Evolutionary conservation across 2,797 vertebrate genomes (phyloP).

Genomic region (Cheirogaleus major): DNA sequence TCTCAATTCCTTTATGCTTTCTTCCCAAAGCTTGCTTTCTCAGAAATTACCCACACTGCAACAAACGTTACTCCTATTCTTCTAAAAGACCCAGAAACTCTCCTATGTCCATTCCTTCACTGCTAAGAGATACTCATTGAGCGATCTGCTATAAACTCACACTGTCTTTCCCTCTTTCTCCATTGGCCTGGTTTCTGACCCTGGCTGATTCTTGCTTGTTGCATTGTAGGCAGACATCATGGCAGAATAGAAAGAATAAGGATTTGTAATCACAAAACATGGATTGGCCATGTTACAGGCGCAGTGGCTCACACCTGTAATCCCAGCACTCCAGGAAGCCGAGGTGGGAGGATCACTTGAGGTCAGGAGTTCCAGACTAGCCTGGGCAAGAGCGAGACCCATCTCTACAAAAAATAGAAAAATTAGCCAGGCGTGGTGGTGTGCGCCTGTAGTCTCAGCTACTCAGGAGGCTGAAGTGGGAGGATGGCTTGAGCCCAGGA

Average conservation of each 20-base stretch:
- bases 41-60: background rate
- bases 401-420: no score
- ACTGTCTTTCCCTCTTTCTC: background rate
- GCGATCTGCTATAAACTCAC: background rate
- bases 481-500: no score
- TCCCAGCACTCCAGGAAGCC: no score
- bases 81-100: background rate
- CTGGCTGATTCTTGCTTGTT: background rate
- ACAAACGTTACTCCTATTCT: background rate
- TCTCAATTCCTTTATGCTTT: slow-evolving; percentile 19
- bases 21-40: background rate
- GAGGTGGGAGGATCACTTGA: no score
- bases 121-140: background rate
- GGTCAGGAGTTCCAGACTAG: no score
- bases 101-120: background rate
- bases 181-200: background rate
- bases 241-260: background rate
- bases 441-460: no score
- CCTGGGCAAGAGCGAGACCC: no score
- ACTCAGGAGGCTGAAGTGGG: no score
- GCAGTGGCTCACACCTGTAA: no score
- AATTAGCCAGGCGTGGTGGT: no score
- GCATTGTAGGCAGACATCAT: background rate
- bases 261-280: background rate
- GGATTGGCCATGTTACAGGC: background rate